Evolutionary conservation across 1,140 invertebrate species (phyloP), one percentile per base, ranked within the genome.

Genomic region (Berghia stephanieae): DNA sequence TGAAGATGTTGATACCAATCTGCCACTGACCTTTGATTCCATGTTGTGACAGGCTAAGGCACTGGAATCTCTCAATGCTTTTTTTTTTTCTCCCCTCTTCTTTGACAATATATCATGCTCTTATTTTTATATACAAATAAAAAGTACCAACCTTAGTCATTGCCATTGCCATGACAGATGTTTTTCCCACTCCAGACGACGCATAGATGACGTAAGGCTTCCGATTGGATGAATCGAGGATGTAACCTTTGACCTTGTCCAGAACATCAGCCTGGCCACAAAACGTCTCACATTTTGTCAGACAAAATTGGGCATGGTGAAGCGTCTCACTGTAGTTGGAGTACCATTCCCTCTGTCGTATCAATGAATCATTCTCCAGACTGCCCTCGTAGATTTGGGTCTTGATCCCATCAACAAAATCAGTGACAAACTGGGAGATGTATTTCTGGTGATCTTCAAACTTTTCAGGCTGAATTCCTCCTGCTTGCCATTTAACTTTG

Each of bases 261-360:
- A 86, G 80, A 3, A 81, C 77, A 27, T 80, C 75, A 4, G 76
- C 55, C 46, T 81, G 81, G n/a, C 82, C 81, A 75, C 78, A 79
- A 55, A 85, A 84, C 13, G 79, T 77, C 44, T 81, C 78, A 75
- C 79, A 81, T 89, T 94, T 95, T 5, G 94, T 96, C 84, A 96
- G 96, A 72, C 96, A 98, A 57, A 96, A 96, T 83, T 98, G 96
- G 5, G 98, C 91, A 92, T 99, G 97, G 86, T 98, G 96, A 21
- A 98, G 91, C 69, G 98, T 95, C 90, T 99, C 97, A 6, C 97
- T 81, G 66, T 80, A 84, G 10, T 78, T 57, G 31, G 78, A 77
- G 71, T 83, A 83, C 60, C 83, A 88, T 60, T 83, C 82, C 18
- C 68, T 70, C 60, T 72, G 69, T 55, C 78, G 68, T 16, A 86